Evolutionary conservation across 2,797 vertebrate genomes (phyloP), one percentile per base, ranked within the genome.

Genomic region (Lates japonicus): DNA sequence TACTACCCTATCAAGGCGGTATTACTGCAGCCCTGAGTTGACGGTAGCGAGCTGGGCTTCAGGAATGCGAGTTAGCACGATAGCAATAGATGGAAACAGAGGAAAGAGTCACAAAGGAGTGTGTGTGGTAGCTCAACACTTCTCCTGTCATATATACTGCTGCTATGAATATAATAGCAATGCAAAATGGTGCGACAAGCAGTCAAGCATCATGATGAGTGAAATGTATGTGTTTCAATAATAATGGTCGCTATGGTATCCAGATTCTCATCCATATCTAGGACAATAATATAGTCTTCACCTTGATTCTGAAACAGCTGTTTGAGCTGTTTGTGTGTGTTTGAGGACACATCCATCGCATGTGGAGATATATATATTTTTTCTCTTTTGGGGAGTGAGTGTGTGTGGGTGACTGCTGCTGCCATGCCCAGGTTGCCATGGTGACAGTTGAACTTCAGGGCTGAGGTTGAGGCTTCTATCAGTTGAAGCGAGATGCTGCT

Each of bases 381-480:
- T 57, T 62, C 71, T 69, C 73, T 64, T 70, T 39, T 74, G n/a
- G n/a, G n/a, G n/a, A n/a, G 64, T 55, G 69, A 73, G 83, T 69
- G 71, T 74, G 87, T 87, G 91, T 92, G 90, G 86, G 86, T 90
- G 87, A 78, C 70, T 91, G 68, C 88, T 79, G 74, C 76, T 71
- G 72, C 70, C n/a, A n/a, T 63, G 91, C 69, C n/a, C n/a, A n/a
- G 68, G 92, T 94, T 95, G 86, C 94, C 88, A 95, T 93, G 89
- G 92, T 59, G 84, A 94, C 84, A 60, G 90, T 68, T 92, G 92
- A 93, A 93, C 87, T 89, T 85, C 69, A 81, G 84, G n/a, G 85
- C 82, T 84, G 82, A 90, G 88, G 91, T 92, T 89, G 88, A 90
- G 75, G 79, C 76, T 88, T 68, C 72, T 87, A 91, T 87, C 90